Evolutionary conservation across 2,113 vertebrate species (phyloP).

Genomic region (Gadus macrocephalus): DNA sequence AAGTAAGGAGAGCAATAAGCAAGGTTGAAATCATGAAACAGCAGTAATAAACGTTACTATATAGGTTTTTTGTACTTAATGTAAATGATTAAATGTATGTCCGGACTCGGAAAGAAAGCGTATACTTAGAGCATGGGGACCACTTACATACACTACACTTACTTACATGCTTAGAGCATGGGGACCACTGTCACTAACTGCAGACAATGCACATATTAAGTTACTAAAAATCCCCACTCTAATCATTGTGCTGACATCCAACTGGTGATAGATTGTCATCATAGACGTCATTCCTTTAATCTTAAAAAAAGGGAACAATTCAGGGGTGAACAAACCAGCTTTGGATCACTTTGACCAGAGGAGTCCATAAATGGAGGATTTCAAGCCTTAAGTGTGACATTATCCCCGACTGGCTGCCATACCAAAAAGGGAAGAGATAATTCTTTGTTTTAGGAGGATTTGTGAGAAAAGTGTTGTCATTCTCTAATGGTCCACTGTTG

Average conservation of each 20-base stretch:
- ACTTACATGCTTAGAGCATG: background rate
- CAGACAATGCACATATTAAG: background rate
- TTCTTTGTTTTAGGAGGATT: conserved; percentile 41
- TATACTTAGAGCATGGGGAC: background rate
- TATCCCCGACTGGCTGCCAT: conserved; percentile 9
- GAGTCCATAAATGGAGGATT: conserved; percentile 19
- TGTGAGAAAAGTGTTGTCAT: conserved; percentile 27
- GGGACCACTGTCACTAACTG: no score
- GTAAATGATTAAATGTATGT: no score
- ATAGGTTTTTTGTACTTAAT: no score
- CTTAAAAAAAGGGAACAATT: conserved; percentile 5
- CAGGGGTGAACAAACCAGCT: conserved; percentile 13
- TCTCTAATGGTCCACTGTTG: conserved; percentile 31
- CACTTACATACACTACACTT: no score
- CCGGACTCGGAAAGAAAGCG: background rate
- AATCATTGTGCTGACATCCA: background rate
- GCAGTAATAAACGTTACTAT: no score
- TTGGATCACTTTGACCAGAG: conserved; percentile 16
- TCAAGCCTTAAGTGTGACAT: conserved; percentile 23
- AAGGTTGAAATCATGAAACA: no score
- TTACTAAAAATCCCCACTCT: background rate
- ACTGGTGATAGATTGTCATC: background rate
- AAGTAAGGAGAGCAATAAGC: no score
- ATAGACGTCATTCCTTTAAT: conserved; percentile 15
- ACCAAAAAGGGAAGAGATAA: conserved; percentile 2